Evolutionary conservation across 2,113 vertebrate genomes (phyloP), one percentile per base, ranked within the genome.

Genomic region (Marmota flaviventris): DNA sequence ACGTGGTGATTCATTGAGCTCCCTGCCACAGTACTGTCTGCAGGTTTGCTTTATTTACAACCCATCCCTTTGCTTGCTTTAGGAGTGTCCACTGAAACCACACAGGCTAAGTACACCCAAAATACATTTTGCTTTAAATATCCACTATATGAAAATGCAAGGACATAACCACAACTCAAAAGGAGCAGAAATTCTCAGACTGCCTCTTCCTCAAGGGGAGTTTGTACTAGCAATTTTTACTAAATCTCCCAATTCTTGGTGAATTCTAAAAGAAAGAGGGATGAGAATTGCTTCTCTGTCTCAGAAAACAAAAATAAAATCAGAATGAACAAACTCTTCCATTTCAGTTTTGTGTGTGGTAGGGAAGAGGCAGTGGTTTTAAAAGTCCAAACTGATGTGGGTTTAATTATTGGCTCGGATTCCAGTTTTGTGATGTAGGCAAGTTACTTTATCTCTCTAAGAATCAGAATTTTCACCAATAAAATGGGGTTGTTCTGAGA

Each of bases 231-330:
- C 27, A 37, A 10, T 82, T 79, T 53, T 37, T 29, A 91, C 22
- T 9, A 34, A 51, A 77, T 61, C 17, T 4, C 8, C 56, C 48
- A 48, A 78, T 92, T 89, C 67, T 77, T 78, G 29, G 12, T 67
- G 63, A 96, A 48, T 84, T 94, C 70, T 77, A 53, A 83, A 93
- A 95, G 84, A 39, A 92, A 85, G 17, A 84, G 10, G 42, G n/a
- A 61, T 58, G 67, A 87, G 16, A 67, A 18, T 32, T 76, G 20
- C 78, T 4, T 9, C 13, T 56, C 2, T 32, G 78, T 67, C 63
- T 92, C 51, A 92, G 77, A 93, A 85, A 63, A 20, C 76, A 84
- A 82, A 85, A 87, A 39, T 34, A 51, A 92, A 86, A 91, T 5
- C 7, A n/a, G 73, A 34, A 76, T 18, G 56, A 56, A 70, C 9